Percentiles rank a stretch among this genome's conserved stretches.
phyloP scores from a whole-genome alignment of 2,113 vertebrate species.

The Acanthisitta chloris region DNA sequence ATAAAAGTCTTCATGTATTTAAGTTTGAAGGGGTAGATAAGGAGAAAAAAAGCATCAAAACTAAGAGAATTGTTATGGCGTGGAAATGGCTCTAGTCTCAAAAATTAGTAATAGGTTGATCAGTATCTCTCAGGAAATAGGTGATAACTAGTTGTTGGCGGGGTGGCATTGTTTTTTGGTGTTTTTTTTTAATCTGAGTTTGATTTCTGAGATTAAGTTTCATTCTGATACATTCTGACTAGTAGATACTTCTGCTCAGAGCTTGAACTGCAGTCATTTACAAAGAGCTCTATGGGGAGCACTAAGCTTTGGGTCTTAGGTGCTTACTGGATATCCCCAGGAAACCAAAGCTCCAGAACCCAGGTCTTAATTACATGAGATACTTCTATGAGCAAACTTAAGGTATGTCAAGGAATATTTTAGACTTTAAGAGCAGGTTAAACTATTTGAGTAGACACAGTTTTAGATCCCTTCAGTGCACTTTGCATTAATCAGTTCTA shows the following conservation, averaged over 20 bases:
- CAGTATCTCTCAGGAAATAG: neutral
- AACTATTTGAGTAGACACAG: neutral
- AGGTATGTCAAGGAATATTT: conserved; percentile 36
- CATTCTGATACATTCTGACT: neutral
- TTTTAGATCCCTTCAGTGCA: neutral
- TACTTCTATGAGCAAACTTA: neutral
- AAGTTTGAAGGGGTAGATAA: neutral
- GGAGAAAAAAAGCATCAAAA: neutral
- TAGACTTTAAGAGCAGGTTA: conserved; percentile 2
- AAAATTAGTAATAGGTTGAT: neutral
- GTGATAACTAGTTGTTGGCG: neutral
- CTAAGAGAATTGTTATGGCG: neutral
- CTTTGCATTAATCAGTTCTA: neutral
- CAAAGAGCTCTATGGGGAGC: neutral
- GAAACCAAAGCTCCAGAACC: neutral
- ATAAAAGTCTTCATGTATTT: neutral
- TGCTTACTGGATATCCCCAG: neutral
- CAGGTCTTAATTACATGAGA: conserved; percentile 12
- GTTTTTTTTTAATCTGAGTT: neutral
- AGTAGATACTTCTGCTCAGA: neutral
- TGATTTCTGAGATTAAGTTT: neutral
- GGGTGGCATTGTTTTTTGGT: neutral
- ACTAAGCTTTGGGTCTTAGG: neutral
- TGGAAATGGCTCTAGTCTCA: neutral
- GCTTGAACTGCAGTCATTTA: neutral